phyloP scores from a whole-genome alignment of 2,888 invertebrate species.

The Chrysomela aeneicollis region DNA sequence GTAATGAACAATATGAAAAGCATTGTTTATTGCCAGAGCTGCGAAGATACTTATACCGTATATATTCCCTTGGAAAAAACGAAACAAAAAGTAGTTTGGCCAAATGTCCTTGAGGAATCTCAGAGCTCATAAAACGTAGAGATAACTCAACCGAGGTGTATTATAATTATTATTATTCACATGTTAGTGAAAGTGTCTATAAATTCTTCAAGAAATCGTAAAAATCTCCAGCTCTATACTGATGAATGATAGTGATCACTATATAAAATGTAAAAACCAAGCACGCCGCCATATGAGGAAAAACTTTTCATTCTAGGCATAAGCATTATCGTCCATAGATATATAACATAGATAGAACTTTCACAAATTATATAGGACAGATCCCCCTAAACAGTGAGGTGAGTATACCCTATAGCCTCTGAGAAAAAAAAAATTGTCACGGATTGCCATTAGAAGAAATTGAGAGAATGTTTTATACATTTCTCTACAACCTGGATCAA shows the following conservation, averaged over 20 bases:
- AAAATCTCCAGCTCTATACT: background rate
- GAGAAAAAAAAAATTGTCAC: too few species aligned
- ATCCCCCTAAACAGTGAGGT: too few species aligned
- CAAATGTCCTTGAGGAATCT: slow-evolving; percentile 14
- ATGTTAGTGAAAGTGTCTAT: slow-evolving; percentile 15
- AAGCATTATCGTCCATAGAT: too few species aligned
- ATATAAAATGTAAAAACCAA: background rate
- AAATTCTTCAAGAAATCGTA: background rate
- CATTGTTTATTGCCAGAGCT: slow-evolving; percentile 17
- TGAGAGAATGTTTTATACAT: too few species aligned
- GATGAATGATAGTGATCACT: slow-evolving; percentile 2
- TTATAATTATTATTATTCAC: slow-evolving; percentile 7
- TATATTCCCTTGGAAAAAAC: slow-evolving; percentile 1
- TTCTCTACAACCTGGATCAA: too few species aligned
- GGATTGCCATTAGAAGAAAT: too few species aligned
- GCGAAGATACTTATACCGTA: slow-evolving; percentile 11
- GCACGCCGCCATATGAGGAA: too few species aligned
- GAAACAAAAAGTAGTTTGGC: slow-evolving; percentile 12
- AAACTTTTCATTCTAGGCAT: too few species aligned
- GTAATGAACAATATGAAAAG: slow-evolving; percentile 24
- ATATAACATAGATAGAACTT: too few species aligned
- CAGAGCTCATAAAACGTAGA: background rate
- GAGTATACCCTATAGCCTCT: too few species aligned
- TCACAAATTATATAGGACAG: too few species aligned
- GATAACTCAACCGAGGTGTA: background rate